Percentiles rank a stretch among this genome's conserved stretches.
Evolutionary conservation across 2,113 vertebrate genomes (phyloP).

Genomic region (rabbit (Oryctolagus cuniculus)): DNA sequence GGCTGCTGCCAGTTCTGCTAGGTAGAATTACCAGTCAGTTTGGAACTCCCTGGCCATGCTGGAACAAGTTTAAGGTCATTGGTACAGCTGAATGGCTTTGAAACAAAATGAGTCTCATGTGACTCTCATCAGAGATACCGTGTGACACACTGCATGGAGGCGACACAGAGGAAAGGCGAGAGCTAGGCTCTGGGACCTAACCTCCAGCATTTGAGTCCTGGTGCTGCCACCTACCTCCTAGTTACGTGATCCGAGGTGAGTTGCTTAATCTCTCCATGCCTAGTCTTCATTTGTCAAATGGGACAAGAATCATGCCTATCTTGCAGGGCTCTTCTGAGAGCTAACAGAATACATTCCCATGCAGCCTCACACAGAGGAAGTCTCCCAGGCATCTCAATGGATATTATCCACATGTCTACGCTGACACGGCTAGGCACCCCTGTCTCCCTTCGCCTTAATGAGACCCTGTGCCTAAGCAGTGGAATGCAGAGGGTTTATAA

Average conservation of each 20-base stretch:
- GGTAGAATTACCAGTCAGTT: neutral
- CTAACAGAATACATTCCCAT: neutral
- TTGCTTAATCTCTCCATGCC: neutral
- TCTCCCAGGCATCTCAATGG: neutral
- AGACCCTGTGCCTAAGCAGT: neutral
- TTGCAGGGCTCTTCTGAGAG: neutral
- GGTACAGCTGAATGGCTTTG: neutral
- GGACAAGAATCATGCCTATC: neutral
- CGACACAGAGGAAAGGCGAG: neutral
- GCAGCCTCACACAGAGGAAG: neutral
- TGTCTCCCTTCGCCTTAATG: neutral
- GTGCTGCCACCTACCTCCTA: neutral
- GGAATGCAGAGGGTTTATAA: neutral
- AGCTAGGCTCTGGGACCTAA: neutral
- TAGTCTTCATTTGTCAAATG: neutral
- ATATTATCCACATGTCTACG: neutral
- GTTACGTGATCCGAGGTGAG: neutral
- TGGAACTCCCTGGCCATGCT: neutral
- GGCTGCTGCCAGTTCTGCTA: neutral
- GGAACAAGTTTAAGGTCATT: slow-evolving; percentile 8
- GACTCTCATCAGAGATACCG: neutral
- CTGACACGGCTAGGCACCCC: neutral
- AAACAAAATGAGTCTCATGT: slow-evolving; percentile 1
- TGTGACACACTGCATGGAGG: neutral
- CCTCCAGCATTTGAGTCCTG: neutral